Conservation (phyloP, 1,140 invertebrate genomes). For the Ceratitis capitata region DNA sequence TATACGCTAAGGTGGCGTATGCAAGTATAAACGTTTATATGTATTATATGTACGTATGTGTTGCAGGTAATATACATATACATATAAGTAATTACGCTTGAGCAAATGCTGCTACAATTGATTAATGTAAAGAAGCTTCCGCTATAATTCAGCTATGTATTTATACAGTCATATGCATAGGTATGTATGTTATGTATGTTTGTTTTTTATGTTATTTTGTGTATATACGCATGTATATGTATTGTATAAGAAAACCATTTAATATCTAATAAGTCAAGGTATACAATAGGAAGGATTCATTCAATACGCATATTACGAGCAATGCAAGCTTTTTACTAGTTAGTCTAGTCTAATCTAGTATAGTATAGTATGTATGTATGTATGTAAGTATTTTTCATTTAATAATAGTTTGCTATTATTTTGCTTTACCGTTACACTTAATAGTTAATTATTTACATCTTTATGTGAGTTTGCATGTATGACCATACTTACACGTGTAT, state of each 20-base stretch:
- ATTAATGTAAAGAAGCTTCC: no score
- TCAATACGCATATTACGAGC: constrained; percentile 23
- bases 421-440: background rate
- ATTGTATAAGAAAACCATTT: background rate
- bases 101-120: background rate
- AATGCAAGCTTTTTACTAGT: background rate
- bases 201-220: background rate
- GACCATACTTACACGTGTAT: no score
- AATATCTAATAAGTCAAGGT: constrained; percentile 28
- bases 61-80: background rate
- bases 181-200: background rate
- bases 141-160: no score
- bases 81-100: background rate
- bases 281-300: constrained; percentile 38
- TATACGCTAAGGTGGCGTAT: background rate
- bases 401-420: background rate
- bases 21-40: background rate
- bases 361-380: background rate
- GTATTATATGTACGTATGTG: no score
- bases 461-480: no score
- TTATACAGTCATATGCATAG: background rate
- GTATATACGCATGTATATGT: background rate
- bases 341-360: no score
- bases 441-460: background rate
- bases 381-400: background rate